phyloP scores from a whole-genome alignment of 2,797 vertebrate genomes.

The Amblyopsis hoosieri region DNA sequence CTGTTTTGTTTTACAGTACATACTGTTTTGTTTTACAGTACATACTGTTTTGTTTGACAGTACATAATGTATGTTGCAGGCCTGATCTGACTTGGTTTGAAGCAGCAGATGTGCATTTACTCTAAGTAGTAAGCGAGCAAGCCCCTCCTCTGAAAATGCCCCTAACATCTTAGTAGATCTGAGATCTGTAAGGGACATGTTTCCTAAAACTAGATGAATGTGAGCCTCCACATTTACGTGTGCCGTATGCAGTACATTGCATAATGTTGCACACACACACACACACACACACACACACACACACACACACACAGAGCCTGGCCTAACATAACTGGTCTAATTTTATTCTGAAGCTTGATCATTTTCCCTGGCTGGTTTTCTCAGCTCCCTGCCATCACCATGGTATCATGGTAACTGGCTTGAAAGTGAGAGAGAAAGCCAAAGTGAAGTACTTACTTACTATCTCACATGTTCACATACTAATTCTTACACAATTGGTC shows the following conservation, averaged over 20 bases:
- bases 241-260: too few relatives aligned
- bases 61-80: neutral
- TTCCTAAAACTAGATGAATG: too few relatives aligned
- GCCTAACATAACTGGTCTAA: constrained; percentile 35
- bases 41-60: too few relatives aligned
- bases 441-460: constrained; percentile 17
- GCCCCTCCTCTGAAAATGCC: too few relatives aligned
- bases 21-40: too few relatives aligned
- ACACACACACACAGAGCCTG: constrained; percentile 4
- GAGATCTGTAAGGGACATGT: too few relatives aligned
- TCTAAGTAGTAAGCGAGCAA: too few relatives aligned
- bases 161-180: neutral
- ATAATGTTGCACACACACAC: neutral
- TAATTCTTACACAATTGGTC: neutral
- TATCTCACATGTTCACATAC: constrained; percentile 26
- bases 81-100: neutral
- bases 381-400: constrained; percentile 65
- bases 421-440: neutral
- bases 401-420: constrained; percentile 65
- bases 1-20: too few relatives aligned
- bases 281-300: neutral
- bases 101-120: neutral
- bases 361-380: constrained; percentile 57
- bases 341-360: constrained; percentile 45
- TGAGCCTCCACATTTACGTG: neutral